These are phyloP conservation scores for Oryzaephilus surinamensis DNA, from an alignment of 1,140 invertebrate genomes.

Conservation along the genomic window DNA sequence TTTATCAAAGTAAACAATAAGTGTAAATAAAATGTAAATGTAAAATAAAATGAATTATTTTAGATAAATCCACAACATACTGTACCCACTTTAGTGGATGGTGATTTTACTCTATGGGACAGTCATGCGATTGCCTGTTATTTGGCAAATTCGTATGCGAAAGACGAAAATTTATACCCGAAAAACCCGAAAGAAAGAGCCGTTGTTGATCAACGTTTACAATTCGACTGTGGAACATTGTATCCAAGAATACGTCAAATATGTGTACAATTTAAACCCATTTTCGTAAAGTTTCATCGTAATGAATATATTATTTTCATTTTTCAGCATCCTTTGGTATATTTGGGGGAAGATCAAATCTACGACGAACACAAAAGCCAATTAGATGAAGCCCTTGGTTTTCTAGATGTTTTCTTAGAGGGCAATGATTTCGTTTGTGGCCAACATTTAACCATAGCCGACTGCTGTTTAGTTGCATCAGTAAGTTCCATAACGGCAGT, in stretches of 20 bases:
- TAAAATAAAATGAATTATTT: slow-evolving; percentile 13
- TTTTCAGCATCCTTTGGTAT: slow-evolving; percentile 50
- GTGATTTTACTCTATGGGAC: slow-evolving; percentile 54
- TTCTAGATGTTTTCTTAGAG: slow-evolving; percentile 45
- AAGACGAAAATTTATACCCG: slow-evolving; percentile 57
- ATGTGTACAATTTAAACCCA: slow-evolving; percentile 39
- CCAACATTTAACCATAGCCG: slow-evolving; percentile 52
- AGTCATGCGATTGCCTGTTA: slow-evolving; percentile 66
- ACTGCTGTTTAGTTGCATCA: slow-evolving; percentile 45
- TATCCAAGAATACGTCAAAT: slow-evolving; percentile 51
- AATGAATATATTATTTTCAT: neutral
- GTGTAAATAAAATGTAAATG: neutral
- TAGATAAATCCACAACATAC: slow-evolving; percentile 55
- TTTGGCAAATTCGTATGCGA: slow-evolving; percentile 55
- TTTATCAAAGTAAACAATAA: slow-evolving; percentile 40
- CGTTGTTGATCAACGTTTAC: slow-evolving; percentile 58
- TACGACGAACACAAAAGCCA: slow-evolving; percentile 43
- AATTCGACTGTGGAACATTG: slow-evolving; percentile 61
- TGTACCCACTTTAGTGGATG: slow-evolving; percentile 56
- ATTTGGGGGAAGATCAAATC: slow-evolving; percentile 43
- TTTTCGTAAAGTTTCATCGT: neutral
- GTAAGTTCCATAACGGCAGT: slow-evolving; percentile 47
- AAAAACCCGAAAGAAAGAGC: slow-evolving; percentile 55
- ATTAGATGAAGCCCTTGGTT: slow-evolving; percentile 45
- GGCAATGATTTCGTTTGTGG: slow-evolving; percentile 47